A percentile compares a stretch with the other conserved stretches of the same genome.
Evolutionary conservation across 2,113 vertebrate genomes (phyloP).

Genomic region (Nesogale talazaci): DNA sequence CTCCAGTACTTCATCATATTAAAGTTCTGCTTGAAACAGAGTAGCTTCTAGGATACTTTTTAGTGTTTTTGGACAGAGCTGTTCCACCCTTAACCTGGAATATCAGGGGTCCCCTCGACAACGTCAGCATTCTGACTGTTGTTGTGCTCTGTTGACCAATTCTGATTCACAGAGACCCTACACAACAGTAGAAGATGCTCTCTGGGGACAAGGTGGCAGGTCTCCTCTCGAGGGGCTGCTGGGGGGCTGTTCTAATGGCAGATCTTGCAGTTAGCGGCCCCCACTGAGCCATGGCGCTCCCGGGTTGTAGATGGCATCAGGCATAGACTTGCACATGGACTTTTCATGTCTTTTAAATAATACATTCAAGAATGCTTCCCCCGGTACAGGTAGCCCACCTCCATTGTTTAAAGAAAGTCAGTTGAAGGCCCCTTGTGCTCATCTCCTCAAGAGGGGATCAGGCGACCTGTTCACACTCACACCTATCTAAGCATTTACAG

Average conservation of each 20-base stretch:
- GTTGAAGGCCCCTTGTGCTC: background rate
- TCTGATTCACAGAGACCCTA: background rate
- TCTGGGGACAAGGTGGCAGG: background rate
- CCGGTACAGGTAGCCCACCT: background rate
- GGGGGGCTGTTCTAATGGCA: too few species aligned
- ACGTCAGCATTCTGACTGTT: background rate
- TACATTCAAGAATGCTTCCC: background rate
- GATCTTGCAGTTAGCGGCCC: too few species aligned
- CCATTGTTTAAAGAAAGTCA: constrained; percentile 5
- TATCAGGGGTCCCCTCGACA: background rate
- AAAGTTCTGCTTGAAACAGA: background rate
- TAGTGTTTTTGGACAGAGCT: background rate
- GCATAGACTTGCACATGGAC: background rate
- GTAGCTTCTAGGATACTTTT: background rate
- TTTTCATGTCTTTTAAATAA: background rate
- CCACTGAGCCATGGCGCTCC: background rate
- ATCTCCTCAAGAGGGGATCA: background rate
- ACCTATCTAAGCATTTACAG: background rate
- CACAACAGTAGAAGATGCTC: background rate
- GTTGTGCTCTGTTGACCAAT: background rate
- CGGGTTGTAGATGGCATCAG: background rate
- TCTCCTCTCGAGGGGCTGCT: background rate
- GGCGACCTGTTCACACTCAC: background rate
- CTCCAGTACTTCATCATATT: background rate
- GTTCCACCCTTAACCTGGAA: background rate